phyloP scores from a whole-genome alignment of 2,113 vertebrate genomes.

The Perognathus longimembris region DNA sequence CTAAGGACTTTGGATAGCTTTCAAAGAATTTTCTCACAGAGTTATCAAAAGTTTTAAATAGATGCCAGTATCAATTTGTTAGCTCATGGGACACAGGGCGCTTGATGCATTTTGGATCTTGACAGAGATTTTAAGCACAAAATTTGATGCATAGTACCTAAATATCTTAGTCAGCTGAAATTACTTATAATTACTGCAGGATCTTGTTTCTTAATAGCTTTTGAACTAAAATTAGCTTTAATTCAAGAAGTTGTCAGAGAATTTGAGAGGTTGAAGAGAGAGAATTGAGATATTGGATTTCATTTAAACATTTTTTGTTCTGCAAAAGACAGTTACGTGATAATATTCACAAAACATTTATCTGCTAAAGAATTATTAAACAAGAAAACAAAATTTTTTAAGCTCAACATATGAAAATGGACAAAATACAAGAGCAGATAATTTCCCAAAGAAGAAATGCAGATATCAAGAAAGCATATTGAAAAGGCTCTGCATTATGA shows the following conservation, averaged over 20 bases:
- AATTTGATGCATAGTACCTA: constrained; percentile 18
- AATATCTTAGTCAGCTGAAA: constrained; percentile 75
- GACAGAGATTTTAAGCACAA: constrained; percentile 68
- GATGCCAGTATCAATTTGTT: background rate
- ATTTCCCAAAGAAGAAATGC: background rate
- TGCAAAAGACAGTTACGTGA: background rate
- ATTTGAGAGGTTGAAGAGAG: background rate
- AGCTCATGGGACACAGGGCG: background rate
- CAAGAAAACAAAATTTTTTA: background rate
- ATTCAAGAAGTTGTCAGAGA: constrained; percentile 48
- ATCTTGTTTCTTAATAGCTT: constrained; percentile 71
- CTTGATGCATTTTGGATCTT: constrained; percentile 33
- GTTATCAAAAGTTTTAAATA: constrained; percentile 62
- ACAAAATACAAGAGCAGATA: background rate
- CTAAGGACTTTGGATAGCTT: constrained; percentile 2
- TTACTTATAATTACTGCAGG: constrained; percentile 66
- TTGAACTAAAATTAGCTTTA: constrained; percentile 70
- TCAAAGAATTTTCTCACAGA: constrained; percentile 54
- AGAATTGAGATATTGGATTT: background rate
- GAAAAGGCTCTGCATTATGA: background rate
- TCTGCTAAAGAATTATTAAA: background rate
- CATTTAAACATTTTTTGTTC: background rate
- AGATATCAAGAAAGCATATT: background rate
- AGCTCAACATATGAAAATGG: background rate
- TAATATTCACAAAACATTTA: background rate